A percentile compares a stretch with the other conserved stretches of the same genome.
Conservation (phyloP, 1,140 invertebrate species). For the Hypsibius dujardini region DNA sequence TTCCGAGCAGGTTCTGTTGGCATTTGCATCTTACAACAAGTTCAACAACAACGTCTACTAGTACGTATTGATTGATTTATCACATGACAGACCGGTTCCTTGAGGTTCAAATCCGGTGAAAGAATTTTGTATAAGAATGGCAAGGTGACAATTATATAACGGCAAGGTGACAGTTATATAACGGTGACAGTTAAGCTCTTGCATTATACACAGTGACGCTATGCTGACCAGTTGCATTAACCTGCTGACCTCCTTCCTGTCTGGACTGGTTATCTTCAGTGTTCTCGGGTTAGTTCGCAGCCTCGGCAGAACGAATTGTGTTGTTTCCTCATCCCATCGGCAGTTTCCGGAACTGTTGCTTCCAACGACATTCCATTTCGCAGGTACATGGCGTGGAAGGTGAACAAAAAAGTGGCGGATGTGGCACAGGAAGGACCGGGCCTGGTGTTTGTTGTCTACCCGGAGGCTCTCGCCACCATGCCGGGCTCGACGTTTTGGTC, state of each 20-base stretch:
- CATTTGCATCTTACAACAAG: constrained; percentile 91
- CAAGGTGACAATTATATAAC: not conserved
- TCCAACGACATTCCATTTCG: constrained; percentile 19
- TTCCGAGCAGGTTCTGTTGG: constrained; percentile 46
- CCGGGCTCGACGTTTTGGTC: constrained; percentile 80
- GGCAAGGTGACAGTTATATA: not conserved
- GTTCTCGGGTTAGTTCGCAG: constrained; percentile 47
- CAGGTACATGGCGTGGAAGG: constrained; percentile 31
- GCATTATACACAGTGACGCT: constrained; percentile 56
- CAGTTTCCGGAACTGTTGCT: not conserved
- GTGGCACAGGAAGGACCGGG: constrained; percentile 47
- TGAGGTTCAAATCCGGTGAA: too few species aligned
- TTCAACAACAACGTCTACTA: constrained; percentile 95
- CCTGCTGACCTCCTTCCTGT: constrained; percentile 83
- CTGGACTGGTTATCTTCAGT: constrained; percentile 93
- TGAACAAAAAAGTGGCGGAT: constrained; percentile 20
- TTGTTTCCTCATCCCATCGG: not conserved
- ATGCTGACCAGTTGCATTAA: constrained; percentile 82
- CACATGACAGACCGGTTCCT: too few species aligned
- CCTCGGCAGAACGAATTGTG: not conserved
- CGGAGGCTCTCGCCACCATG: constrained; percentile 88
- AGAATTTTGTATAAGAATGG: too few species aligned
- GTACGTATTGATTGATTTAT: constrained; percentile 40
- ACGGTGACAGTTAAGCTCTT: not conserved
- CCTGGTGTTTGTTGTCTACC: constrained; percentile 82